These are phyloP conservation scores for Laodelphax striatellus DNA, from an alignment of 1,140 invertebrate species.

Conservation along the genomic window DNA sequence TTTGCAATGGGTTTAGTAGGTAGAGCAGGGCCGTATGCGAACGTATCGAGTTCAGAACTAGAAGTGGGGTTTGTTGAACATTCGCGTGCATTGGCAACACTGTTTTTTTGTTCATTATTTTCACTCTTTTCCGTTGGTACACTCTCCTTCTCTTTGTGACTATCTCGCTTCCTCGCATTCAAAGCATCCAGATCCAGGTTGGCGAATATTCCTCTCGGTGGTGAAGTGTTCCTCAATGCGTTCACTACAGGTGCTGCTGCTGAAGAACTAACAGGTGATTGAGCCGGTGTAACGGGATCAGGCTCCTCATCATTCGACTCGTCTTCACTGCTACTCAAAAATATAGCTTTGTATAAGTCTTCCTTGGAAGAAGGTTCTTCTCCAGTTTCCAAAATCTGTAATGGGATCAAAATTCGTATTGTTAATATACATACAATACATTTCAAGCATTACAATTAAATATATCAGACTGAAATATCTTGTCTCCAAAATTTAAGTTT, in stretches of 20 bases:
- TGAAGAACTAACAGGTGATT: background rate
- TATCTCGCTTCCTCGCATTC: constrained; percentile 1
- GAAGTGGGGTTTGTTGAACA: constrained; percentile 11
- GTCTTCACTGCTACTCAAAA: constrained; percentile 45
- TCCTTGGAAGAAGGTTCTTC: constrained; percentile 31
- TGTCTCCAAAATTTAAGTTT: too few species aligned
- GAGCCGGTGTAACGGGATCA: background rate
- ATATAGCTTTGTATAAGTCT: constrained; percentile 52
- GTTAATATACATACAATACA: too few species aligned
- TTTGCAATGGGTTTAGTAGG: constrained; percentile 24
- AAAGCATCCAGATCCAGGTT: constrained; percentile 49
- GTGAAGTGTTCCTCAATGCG: constrained; percentile 47
- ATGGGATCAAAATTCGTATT: too few species aligned
- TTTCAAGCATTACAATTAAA: too few species aligned
- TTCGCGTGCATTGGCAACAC: background rate
- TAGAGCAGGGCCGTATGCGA: constrained; percentile 11
- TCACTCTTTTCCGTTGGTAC: background rate
- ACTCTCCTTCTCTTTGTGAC: background rate
- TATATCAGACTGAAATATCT: too few species aligned
- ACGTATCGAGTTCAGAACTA: background rate
- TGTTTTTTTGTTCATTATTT: constrained; percentile 9
- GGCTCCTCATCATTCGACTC: constrained; percentile 31
- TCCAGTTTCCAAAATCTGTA: too few species aligned
- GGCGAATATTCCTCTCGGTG: constrained; percentile 60
- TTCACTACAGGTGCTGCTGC: constrained; percentile 28